These are phyloP conservation scores for Drosophila navojoa DNA, from an alignment of 1,140 invertebrate genomes.

Conservation along the genomic window DNA sequence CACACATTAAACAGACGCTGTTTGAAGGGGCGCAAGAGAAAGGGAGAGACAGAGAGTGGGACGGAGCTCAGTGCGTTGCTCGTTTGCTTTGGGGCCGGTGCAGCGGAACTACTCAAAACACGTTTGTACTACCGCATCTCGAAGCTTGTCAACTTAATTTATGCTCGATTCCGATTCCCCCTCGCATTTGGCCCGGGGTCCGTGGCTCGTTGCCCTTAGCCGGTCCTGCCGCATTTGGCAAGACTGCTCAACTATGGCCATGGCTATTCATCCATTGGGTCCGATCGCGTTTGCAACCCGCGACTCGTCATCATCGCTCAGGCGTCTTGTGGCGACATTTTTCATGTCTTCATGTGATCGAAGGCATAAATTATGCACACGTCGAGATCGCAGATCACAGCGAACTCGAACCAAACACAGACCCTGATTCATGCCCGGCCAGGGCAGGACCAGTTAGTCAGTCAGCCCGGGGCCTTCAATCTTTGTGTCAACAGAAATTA, in stretches of 20 bases:
- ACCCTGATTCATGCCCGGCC: background rate
- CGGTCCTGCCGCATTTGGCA: constrained; percentile 64
- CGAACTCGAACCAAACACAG: constrained; percentile 7
- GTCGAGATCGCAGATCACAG: constrained; percentile 48
- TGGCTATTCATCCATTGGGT: constrained; percentile 43
- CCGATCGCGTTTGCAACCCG: constrained; percentile 22
- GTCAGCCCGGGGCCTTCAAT: constrained; percentile 64
- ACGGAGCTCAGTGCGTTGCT: background rate
- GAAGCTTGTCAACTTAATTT: constrained; percentile 77
- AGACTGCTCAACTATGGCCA: constrained; percentile 53
- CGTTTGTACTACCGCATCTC: constrained; percentile 52
- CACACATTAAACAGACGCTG: constrained; percentile 78
- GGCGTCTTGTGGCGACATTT: constrained; percentile 78
- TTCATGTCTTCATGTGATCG: constrained; percentile 81
- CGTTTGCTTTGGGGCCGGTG: constrained; percentile 12
- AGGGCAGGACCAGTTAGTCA: constrained; percentile 1
- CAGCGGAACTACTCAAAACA: constrained; percentile 44
- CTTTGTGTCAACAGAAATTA: constrained; percentile 82
- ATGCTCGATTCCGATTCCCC: constrained; percentile 63
- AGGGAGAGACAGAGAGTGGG: background rate
- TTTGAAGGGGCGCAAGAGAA: background rate
- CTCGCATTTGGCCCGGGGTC: background rate
- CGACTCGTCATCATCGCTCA: constrained; percentile 68
- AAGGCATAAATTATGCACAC: constrained; percentile 77
- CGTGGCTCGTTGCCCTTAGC: background rate